These are phyloP conservation scores for Drosophila barbarae DNA, from an alignment of 2,888 invertebrate genomes.

Conservation along the genomic window DNA sequence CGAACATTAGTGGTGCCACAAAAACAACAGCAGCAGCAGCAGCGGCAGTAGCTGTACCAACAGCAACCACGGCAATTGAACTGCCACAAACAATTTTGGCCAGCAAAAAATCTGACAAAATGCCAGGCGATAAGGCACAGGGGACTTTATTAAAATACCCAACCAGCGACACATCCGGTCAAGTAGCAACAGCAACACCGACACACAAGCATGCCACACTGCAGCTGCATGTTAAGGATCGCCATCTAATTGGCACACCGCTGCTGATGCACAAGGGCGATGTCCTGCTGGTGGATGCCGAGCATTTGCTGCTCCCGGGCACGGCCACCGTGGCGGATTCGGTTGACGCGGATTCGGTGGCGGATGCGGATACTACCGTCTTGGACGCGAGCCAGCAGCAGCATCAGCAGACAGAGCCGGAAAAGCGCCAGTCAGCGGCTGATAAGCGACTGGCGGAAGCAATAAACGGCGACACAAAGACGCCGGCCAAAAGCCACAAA, in stretches of 20 bases:
- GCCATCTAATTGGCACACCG: constrained; percentile 79
- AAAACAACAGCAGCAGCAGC: constrained; percentile 22
- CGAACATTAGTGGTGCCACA: constrained; percentile 59
- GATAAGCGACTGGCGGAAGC: constrained; percentile 63
- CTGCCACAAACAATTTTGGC: constrained; percentile 58
- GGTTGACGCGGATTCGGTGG: constrained; percentile 40
- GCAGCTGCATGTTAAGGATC: constrained; percentile 76
- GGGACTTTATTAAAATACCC: constrained; percentile 64
- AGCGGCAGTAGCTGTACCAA: constrained; percentile 31
- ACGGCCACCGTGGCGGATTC: constrained; percentile 61
- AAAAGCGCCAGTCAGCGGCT: constrained; percentile 27
- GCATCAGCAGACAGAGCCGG: constrained; percentile 20
- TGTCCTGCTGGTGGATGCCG: constrained; percentile 75
- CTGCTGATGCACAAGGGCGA: constrained; percentile 78
- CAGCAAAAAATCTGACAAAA: constrained; percentile 50
- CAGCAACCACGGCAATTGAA: constrained; percentile 35
- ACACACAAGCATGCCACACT: constrained; percentile 70
- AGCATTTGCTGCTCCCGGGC: constrained; percentile 69
- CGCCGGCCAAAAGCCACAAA: constrained; percentile 44
- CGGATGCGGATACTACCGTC: constrained; percentile 2
- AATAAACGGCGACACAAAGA: constrained; percentile 66
- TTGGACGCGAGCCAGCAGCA: constrained; percentile 60
- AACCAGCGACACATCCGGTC: constrained; percentile 59
- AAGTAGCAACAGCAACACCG: constrained; percentile 28
- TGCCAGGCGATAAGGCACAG: constrained; percentile 41